phyloP scores from a whole-genome alignment of 2,113 vertebrate species.

The Macquaria australasica region DNA sequence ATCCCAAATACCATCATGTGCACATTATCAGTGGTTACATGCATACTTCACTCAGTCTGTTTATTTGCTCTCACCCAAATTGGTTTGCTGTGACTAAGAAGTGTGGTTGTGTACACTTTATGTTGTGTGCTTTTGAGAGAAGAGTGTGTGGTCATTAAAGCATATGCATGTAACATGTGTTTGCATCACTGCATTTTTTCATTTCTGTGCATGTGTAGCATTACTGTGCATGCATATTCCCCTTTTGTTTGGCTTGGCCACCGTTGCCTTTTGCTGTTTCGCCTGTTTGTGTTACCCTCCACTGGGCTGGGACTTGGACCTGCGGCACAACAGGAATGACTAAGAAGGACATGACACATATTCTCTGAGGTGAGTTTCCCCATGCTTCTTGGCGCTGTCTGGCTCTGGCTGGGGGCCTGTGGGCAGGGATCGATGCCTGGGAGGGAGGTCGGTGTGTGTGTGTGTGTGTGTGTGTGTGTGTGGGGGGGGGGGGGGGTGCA shows the following conservation, averaged over 20 bases:
- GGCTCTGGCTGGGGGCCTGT: slow-evolving; percentile 22
- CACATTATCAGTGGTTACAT: slow-evolving; percentile 1
- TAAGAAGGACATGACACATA: slow-evolving; percentile 44
- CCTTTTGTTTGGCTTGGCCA: slow-evolving; percentile 46
- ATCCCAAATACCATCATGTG: slow-evolving; percentile 2
- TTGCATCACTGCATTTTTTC: neutral
- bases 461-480: no score
- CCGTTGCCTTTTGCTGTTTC: slow-evolving; percentile 29
- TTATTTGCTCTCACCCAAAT: slow-evolving; percentile 34
- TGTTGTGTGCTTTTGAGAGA: neutral
- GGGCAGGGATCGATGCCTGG: slow-evolving; percentile 17
- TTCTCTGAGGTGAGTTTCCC: slow-evolving; percentile 58
- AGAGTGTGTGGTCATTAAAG: neutral
- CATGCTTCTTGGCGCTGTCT: slow-evolving; percentile 26
- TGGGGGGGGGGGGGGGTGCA: neutral
- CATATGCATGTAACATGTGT: neutral
- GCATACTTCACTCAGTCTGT: slow-evolving; percentile 22
- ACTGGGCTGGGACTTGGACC: slow-evolving; percentile 21
- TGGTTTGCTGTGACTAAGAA: slow-evolving; percentile 19
- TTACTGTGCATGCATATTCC: neutral
- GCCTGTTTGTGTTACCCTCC: slow-evolving; percentile 63
- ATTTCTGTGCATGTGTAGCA: slow-evolving; percentile 8
- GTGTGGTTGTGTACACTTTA: slow-evolving; percentile 34
- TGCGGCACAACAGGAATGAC: slow-evolving; percentile 38
- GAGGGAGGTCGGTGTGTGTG: neutral